Percentiles rank a stretch among this genome's conserved stretches.
Conservation (phyloP, 2,113 vertebrate genomes). For the Ophthalmolycus amberensis region DNA sequence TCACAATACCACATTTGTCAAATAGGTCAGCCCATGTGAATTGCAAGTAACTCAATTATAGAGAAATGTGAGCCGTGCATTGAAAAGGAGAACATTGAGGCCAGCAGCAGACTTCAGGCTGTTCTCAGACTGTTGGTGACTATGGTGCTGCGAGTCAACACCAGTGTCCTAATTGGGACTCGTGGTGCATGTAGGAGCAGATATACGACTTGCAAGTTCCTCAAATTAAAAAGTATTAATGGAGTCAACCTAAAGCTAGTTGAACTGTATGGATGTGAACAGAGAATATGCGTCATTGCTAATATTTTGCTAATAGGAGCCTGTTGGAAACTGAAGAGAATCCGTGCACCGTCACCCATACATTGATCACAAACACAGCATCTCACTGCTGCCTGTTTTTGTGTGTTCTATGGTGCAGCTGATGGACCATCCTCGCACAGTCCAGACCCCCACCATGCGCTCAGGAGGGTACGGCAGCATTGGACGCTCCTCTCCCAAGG, state of each 20-base stretch:
- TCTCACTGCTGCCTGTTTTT: conserved; percentile 8
- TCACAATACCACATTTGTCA: conserved; percentile 12
- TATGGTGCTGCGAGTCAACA: background rate
- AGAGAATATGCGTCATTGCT: background rate
- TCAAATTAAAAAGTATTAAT: background rate
- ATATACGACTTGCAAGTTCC: background rate
- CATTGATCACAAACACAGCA: rapidly evolving
- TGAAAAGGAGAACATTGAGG: background rate
- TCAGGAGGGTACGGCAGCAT: conserved; percentile 89
- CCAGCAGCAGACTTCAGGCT: background rate
- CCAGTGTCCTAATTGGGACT: background rate
- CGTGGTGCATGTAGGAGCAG: background rate
- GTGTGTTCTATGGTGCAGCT: conserved; percentile 78
- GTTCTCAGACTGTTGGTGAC: background rate
- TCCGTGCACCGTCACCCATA: background rate
- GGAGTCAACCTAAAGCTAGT: background rate
- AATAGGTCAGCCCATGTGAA: background rate
- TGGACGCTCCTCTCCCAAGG: conserved; percentile 90
- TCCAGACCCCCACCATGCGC: conserved; percentile 92
- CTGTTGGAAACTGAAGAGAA: background rate
- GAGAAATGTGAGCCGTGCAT: conserved; percentile 21
- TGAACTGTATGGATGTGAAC: too few species aligned
- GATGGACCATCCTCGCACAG: conserved; percentile 86
- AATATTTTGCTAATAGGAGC: background rate
- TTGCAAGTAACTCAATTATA: conserved; percentile 24